These are phyloP conservation scores for Tragelaphus imberbis DNA, from an alignment of 2,113 vertebrate genomes.

Conservation along the genomic window DNA sequence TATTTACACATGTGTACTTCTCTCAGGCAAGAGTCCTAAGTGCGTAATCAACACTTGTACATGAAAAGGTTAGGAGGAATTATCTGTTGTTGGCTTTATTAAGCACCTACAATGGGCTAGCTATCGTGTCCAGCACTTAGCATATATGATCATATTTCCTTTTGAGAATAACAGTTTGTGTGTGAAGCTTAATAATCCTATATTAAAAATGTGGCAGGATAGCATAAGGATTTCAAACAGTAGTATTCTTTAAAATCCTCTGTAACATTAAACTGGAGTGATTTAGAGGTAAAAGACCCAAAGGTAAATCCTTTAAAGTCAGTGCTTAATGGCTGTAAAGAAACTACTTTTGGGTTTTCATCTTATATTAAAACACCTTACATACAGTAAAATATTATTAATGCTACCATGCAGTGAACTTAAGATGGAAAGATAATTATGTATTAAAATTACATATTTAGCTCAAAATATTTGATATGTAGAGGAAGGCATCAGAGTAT, in stretches of 20 bases:
- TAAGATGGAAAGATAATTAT: conserved; percentile 8
- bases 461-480: background rate
- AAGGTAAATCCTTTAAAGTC: background rate
- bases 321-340: background rate
- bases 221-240: background rate
- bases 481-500: background rate
- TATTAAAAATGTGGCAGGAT: background rate
- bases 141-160: background rate
- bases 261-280: background rate
- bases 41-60: background rate
- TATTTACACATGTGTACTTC: background rate
- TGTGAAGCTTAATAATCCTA: background rate
- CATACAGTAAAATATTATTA: conserved; percentile 3
- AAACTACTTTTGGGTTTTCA: background rate
- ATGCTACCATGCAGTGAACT: background rate
- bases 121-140: background rate
- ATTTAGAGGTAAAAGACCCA: background rate
- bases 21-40: background rate
- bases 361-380: background rate
- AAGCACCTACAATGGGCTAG: background rate
- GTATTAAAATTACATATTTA: background rate
- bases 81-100: background rate
- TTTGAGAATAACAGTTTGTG: background rate
- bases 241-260: background rate
- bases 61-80: background rate